Evolutionary conservation across 2,797 vertebrate species (phyloP).

Genomic region (Meriones psammophilus): DNA sequence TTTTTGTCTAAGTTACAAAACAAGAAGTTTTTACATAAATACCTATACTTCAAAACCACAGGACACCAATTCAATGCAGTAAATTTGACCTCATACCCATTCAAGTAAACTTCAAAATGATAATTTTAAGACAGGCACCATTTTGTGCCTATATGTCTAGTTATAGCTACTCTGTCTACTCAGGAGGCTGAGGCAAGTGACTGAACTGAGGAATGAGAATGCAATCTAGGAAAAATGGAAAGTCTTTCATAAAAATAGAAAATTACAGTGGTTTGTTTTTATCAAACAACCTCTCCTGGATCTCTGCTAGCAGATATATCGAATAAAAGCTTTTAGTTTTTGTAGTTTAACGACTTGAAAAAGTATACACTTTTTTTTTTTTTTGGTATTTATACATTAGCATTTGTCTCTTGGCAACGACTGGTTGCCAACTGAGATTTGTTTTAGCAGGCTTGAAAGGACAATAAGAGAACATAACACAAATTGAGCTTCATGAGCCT

Average conservation of each 20-base stretch:
- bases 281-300: not conserved
- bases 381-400: slow-evolving; percentile 45
- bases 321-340: slow-evolving; percentile 32
- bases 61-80: slow-evolving; percentile 12
- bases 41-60: slow-evolving; percentile 44
- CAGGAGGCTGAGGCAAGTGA: not conserved
- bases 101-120: slow-evolving; percentile 45
- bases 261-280: slow-evolving; percentile 19
- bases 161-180: not conserved
- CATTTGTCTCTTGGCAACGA: slow-evolving; percentile 23
- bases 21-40: not conserved
- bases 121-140: not conserved
- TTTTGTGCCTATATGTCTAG: not conserved
- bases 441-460: not conserved
- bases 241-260: not conserved
- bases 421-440: slow-evolving; percentile 25
- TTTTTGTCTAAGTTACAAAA: slow-evolving; percentile 34
- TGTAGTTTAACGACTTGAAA: slow-evolving; percentile 21
- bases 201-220: not conserved
- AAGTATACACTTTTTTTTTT: not conserved
- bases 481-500: not conserved
- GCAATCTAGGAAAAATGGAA: not conserved
- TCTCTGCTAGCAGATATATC: slow-evolving; percentile 15
- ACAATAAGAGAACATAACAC: not conserved
- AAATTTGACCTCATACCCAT: slow-evolving; percentile 15